Evolutionary conservation across 2,888 invertebrate species (phyloP).

Genomic region (Thymelicus sylvestris): DNA sequence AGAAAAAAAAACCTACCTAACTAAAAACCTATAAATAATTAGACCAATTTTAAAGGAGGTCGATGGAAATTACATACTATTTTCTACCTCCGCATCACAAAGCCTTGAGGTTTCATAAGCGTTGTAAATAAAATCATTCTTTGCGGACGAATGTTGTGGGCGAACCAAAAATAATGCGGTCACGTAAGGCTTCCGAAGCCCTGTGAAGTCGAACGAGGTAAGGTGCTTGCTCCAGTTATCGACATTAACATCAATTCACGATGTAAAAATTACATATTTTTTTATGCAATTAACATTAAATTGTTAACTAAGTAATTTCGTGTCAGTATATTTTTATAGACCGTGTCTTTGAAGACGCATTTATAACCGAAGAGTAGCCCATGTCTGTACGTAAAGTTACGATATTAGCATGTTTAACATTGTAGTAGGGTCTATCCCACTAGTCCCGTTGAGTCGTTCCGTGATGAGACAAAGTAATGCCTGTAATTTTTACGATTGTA

Average conservation of each 20-base stretch:
- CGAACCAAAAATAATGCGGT: slow-evolving; percentile 37
- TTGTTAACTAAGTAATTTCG: too few species aligned
- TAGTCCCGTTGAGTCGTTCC: too few species aligned
- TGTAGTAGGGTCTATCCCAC: too few species aligned
- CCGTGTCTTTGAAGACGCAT: too few species aligned
- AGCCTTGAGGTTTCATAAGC: slow-evolving; percentile 35
- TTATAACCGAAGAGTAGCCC: too few species aligned
- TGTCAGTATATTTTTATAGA: too few species aligned
- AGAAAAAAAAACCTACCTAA: background rate
- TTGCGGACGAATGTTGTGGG: slow-evolving; percentile 28
- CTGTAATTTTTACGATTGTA: too few species aligned
- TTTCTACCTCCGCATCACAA: background rate
- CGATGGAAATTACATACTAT: background rate
- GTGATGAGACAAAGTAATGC: too few species aligned
- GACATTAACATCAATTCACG: background rate
- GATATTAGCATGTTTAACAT: too few species aligned
- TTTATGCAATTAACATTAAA: too few species aligned
- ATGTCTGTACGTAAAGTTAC: too few species aligned
- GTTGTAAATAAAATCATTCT: slow-evolving; percentile 34
- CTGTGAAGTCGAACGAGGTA: slow-evolving; percentile 33
- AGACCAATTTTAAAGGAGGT: slow-evolving; percentile 11
- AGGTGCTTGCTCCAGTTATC: background rate
- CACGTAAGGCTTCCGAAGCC: slow-evolving; percentile 35
- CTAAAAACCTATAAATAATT: background rate
- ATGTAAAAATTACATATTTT: background rate